These are phyloP conservation scores for Sarcophaga variegata DNA, from an alignment of 2,888 invertebrate genomes.

Conservation along the genomic window DNA sequence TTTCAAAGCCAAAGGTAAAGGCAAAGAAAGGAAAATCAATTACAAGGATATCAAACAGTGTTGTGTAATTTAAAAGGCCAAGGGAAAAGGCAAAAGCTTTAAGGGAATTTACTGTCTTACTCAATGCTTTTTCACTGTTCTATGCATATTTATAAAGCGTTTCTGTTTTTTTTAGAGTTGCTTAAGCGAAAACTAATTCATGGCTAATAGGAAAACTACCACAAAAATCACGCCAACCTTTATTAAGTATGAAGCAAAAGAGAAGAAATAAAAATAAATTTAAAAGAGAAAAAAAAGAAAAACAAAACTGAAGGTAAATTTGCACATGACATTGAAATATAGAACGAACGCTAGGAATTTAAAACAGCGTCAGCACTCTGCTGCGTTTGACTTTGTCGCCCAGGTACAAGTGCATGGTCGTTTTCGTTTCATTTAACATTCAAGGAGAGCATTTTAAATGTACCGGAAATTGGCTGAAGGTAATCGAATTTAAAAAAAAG, in stretches of 20 bases:
- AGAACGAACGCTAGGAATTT: background rate
- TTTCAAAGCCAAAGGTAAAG: background rate
- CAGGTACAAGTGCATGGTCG: conserved; percentile 43
- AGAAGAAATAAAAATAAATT: background rate
- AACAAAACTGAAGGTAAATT: background rate
- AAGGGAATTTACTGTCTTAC: background rate
- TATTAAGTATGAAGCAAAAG: conserved; percentile 28
- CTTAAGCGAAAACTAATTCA: conserved; percentile 36
- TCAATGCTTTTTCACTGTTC: background rate
- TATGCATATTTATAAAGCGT: background rate
- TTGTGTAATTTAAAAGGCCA: background rate
- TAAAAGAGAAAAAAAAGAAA: conserved; percentile 5
- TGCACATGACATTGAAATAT: conserved; percentile 41
- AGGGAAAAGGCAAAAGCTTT: background rate
- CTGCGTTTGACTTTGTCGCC: conserved; percentile 43
- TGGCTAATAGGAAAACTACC: conserved; percentile 42
- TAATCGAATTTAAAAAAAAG: background rate
- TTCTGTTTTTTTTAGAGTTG: conserved; percentile 52
- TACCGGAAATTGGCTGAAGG: conserved; percentile 28
- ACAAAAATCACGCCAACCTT: conserved; percentile 38
- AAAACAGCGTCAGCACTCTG: background rate
- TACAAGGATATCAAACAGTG: conserved; percentile 46
- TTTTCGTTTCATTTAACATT: background rate
- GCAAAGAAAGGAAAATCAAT: conserved; percentile 41
- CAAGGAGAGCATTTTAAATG: conserved; percentile 40